Evolutionary conservation across 2,113 vertebrate species (phyloP), one percentile per base, ranked within the genome.

Genomic region (Nycticebus coucang): DNA sequence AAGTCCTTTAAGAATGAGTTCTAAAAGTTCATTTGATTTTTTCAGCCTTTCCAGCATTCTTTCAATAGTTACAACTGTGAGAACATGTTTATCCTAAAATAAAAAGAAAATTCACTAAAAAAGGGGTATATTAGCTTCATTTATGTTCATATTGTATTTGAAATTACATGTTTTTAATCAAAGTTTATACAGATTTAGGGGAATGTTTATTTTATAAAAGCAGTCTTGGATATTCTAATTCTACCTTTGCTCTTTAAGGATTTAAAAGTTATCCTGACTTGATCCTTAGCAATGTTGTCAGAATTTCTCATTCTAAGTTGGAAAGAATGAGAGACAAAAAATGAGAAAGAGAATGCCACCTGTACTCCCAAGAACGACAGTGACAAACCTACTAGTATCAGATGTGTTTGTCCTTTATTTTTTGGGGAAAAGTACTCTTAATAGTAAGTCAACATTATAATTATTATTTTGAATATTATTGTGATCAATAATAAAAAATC

Each of bases 1-100:
- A n/a, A 99, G 99, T 89, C 99, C 99, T 96, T 99, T 99, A 50
- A 99, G 98, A 97, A 99, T 99, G 84, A 99, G 97, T 86, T 99
- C 99, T 96, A 99, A 97, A 86, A 99, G 97, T 77, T 99, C 98
- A 53, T 98, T 99, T 95, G 98, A 99, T 62, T 98, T 99, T 89
- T 98, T 99, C 45, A 99, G 95, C 93, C 97, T 99, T 87, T 99
- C 99, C 93, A 99, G 94, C 98, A 99, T 99, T 93, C 98, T 99
- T 41, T 99, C 98, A 21, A 99, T 98, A 91, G 91, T 96, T 84
- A 99, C 98, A 69, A 99, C 99, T 0, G 97, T 37, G 94, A 99
- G 96, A 72, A 99, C 99, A 41, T 97, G 98, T 72, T 98, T 99
- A 97, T 99, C 98, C 99, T 99, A 86, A 86, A 97, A 95, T n/a